These are phyloP conservation scores for Pao palembangensis DNA, from an alignment of 2,113 vertebrate genomes.

Conservation along the genomic window DNA sequence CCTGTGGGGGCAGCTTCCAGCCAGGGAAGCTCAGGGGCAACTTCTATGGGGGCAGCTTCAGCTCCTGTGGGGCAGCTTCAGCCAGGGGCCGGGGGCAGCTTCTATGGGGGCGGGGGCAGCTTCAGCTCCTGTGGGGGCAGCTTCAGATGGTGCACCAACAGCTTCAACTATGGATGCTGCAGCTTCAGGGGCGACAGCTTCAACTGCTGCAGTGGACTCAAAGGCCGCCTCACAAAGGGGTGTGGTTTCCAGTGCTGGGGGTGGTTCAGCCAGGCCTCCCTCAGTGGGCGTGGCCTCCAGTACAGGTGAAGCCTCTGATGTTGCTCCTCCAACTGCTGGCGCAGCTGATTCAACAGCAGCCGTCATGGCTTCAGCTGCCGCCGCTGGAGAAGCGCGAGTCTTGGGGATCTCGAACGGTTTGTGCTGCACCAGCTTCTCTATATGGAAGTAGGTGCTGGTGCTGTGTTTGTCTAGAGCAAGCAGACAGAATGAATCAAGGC, in stretches of 20 bases:
- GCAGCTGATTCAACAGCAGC: too few species aligned
- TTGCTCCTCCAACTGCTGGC: not conserved
- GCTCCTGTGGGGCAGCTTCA: too few species aligned
- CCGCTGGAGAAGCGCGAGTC: conserved; percentile 21
- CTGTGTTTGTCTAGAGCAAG: conserved; percentile 62
- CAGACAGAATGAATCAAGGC: conserved; percentile 48
- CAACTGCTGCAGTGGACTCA: not conserved
- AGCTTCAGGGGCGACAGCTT: not conserved
- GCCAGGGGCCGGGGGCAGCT: too few species aligned
- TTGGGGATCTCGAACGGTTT: conserved; percentile 47
- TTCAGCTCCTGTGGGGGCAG: not conserved
- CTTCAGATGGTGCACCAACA: not conserved
- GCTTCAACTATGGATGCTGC: not conserved
- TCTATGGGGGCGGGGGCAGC: too few species aligned
- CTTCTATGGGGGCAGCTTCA: not conserved
- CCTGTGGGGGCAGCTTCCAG: too few species aligned
- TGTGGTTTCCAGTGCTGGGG: not conserved
- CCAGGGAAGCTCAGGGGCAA: too few species aligned
- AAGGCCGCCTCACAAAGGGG: not conserved
- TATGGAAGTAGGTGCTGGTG: conserved; percentile 69
- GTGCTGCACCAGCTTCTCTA: conserved; percentile 72
- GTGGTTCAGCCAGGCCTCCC: not conserved
- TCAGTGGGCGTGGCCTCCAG: not conserved
- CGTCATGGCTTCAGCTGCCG: conserved; percentile 6
- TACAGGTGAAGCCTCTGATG: not conserved